Conservation (phyloP, 2,797 vertebrate genomes). For the Xiphorhynchus erythropygius region DNA sequence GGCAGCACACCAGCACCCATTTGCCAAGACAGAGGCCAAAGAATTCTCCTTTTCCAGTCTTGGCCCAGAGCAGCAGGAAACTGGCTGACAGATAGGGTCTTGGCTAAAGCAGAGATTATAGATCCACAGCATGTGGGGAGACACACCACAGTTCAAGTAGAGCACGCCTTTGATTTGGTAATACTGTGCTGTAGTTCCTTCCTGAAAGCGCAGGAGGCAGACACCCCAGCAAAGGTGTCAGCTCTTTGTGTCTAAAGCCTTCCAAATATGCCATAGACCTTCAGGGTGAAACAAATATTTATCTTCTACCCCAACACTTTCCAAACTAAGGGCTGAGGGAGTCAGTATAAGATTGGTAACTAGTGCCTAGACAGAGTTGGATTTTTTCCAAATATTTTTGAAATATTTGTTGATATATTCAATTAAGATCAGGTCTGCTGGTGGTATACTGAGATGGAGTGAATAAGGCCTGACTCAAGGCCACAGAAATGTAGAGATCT, state of each 20-base stretch:
- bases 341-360: not conserved
- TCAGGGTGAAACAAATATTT: not conserved
- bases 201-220: not conserved
- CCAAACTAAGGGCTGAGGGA: not conserved
- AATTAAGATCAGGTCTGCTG: not conserved
- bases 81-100: not conserved
- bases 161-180: not conserved
- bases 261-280: not conserved
- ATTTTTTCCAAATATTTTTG: not conserved
- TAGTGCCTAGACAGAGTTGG: not conserved
- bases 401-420: not conserved
- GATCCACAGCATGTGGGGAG: not conserved
- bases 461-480: not conserved
- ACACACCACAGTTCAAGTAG: not conserved
- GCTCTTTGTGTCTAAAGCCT: not conserved
- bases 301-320: not conserved
- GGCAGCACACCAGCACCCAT: not conserved
- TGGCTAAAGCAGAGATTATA: not conserved
- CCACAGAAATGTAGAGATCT: not conserved
- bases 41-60: not conserved
- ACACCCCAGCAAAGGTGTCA: not conserved
- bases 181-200: not conserved
- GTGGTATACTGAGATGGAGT: not conserved
- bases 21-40: not conserved
- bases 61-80: not conserved